Evolutionary conservation across 2,888 invertebrate species (phyloP).

Genomic region (Drosophila quinaria): DNA sequence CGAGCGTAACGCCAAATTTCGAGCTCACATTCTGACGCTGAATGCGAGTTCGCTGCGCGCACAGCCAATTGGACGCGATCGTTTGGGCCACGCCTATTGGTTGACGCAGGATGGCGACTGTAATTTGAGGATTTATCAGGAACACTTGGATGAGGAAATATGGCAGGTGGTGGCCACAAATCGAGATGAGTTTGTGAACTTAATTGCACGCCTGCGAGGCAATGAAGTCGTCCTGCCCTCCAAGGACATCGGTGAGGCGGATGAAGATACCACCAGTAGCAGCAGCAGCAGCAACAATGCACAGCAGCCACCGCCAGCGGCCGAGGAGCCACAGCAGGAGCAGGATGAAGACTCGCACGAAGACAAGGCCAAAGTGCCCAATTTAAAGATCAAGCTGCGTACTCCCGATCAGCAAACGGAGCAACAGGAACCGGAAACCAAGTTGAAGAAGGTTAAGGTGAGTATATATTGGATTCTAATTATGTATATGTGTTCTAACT

Average conservation of each 20-base stretch:
- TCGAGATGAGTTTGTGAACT: constrained; percentile 91
- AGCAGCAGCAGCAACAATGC: constrained; percentile 86
- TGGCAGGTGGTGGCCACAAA: constrained; percentile 97
- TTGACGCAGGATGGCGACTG: constrained; percentile 95
- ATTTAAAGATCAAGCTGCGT: constrained; percentile 83
- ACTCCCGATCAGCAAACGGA: constrained; percentile 57
- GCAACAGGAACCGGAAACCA: constrained; percentile 47
- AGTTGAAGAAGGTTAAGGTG: constrained; percentile 80
- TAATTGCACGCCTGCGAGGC: constrained; percentile 91
- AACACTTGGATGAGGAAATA: constrained; percentile 98
- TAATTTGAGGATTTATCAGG: constrained; percentile 96
- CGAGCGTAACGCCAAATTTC: constrained; percentile 97
- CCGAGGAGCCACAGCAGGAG: constrained; percentile 86
- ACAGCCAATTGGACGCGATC: constrained; percentile 96
- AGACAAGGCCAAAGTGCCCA: constrained; percentile 75
- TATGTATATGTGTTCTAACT: background rate
- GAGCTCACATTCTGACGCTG: constrained; percentile 93
- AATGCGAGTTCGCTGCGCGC: constrained; percentile 93
- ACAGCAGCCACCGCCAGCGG: constrained; percentile 71
- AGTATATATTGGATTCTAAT: constrained; percentile 12
- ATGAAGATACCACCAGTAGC: constrained; percentile 88
- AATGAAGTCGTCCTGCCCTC: constrained; percentile 88
- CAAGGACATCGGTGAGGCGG: constrained; percentile 87
- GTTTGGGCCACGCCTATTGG: constrained; percentile 97
- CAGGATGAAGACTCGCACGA: constrained; percentile 87